A percentile compares a stretch with the other conserved stretches of the same genome.
Conservation (phyloP, 2,797 vertebrate genomes). For the Lemur catta region DNA sequence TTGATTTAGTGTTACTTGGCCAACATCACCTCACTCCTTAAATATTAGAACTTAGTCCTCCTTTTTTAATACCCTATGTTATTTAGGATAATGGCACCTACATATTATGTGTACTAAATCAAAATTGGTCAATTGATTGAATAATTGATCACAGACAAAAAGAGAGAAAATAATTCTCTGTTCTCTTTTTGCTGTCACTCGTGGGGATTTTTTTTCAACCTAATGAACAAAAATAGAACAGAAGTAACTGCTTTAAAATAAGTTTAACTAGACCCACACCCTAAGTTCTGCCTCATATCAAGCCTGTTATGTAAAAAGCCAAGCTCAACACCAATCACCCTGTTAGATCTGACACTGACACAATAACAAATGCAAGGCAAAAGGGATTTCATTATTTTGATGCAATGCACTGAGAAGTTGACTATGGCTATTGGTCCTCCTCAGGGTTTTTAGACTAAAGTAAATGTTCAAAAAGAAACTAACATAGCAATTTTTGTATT, state of each 20-base stretch:
- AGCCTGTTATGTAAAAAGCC: neutral
- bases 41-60: neutral
- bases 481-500: neutral
- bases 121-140: neutral
- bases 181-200: neutral
- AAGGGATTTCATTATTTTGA: neutral
- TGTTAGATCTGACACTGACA: neutral
- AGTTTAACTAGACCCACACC: neutral
- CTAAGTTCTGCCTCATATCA: neutral
- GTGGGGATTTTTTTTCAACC: neutral
- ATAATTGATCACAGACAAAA: neutral
- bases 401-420: neutral
- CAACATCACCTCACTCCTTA: neutral
- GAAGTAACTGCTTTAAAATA: conserved; percentile 9
- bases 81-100: neutral
- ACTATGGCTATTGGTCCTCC: neutral
- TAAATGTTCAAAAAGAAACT: neutral
- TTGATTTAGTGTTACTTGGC: neutral
- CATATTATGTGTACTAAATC: neutral
- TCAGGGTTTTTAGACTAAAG: neutral
- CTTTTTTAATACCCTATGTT: neutral
- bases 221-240: neutral
- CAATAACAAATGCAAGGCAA: neutral
- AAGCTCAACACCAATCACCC: neutral
- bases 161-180: neutral